phyloP scores from a whole-genome alignment of 2,113 vertebrate genomes.

The Triplophysa tibetana region DNA sequence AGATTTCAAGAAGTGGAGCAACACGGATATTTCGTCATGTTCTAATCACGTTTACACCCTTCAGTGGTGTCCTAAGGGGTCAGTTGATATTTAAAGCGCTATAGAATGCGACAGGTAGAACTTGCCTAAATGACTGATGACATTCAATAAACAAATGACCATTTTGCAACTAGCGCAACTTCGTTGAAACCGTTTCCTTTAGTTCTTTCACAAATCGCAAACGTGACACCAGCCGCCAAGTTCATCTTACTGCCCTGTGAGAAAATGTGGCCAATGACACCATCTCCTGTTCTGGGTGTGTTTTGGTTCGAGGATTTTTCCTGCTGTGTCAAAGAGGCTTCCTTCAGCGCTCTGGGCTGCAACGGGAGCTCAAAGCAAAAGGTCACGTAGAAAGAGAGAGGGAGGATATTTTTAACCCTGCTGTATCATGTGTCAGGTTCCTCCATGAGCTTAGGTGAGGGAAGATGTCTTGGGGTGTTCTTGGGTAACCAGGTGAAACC shows the following conservation, averaged over 20 bases:
- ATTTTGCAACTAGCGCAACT: neutral
- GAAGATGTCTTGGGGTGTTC: conserved; percentile 59
- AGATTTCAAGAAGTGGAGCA: conserved; percentile 4
- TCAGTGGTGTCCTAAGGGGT: neutral
- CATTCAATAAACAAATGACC: neutral
- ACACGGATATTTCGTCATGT: conserved; percentile 7
- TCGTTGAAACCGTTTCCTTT: neutral
- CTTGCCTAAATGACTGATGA: neutral
- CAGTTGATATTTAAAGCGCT: neutral
- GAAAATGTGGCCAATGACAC: conserved; percentile 17
- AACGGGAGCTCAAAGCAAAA: conserved; percentile 62
- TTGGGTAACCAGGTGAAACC: conserved; percentile 52
- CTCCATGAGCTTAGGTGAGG: conserved; percentile 59
- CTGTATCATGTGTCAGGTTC: conserved; percentile 65
- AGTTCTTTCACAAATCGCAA: neutral
- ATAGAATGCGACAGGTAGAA: neutral
- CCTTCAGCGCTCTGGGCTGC: conserved; percentile 53
- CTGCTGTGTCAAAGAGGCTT: conserved; percentile 28
- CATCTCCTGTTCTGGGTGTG: conserved; percentile 33
- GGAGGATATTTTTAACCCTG: conserved; percentile 72
- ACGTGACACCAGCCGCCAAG: conserved; percentile 2
- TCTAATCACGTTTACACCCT: conserved; percentile 5
- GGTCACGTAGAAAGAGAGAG: conserved; percentile 46
- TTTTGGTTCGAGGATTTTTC: conserved; percentile 37
- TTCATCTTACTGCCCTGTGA: conserved; percentile 29